These are phyloP conservation scores for Ranitomeya variabilis DNA, from an alignment of 2,113 vertebrate genomes.

Conservation along the genomic window DNA sequence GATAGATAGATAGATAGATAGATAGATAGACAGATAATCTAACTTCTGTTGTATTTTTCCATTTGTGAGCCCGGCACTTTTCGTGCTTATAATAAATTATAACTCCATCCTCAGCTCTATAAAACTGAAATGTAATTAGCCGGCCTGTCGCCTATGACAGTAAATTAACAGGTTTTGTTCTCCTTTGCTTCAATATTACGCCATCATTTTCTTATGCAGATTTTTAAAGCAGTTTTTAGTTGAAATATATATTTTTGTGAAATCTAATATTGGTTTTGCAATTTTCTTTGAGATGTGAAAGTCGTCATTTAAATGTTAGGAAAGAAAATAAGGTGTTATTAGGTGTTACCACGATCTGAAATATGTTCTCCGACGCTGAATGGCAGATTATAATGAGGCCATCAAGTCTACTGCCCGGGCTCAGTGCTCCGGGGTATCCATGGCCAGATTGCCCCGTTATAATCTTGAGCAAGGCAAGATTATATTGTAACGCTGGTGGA, in stretches of 20 bases:
- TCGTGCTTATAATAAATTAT: constrained; percentile 15
- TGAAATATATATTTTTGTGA: constrained; percentile 25
- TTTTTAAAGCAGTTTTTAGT: constrained; percentile 15
- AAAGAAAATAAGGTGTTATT: constrained; percentile 11
- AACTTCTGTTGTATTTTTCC: not conserved
- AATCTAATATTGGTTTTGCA: constrained; percentile 12
- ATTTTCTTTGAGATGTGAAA: constrained; percentile 22
- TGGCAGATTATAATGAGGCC: no score
- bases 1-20: not conserved
- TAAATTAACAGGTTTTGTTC: constrained; percentile 41
- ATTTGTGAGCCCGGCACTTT: not conserved
- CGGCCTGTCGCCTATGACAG: constrained; percentile 34
- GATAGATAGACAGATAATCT: not conserved
- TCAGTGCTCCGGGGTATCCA: no score
- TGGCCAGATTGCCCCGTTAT: no score
- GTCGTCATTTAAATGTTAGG: constrained; percentile 12
- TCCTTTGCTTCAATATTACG: not conserved
- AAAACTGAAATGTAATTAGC: constrained; percentile 43
- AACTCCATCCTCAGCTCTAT: not conserved
- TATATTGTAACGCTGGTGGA: no score
- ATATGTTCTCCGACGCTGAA: not conserved
- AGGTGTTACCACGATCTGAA: not conserved
- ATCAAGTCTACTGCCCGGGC: no score
- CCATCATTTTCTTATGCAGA: constrained; percentile 8
- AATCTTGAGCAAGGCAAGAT: no score